Percentiles rank a stretch among this genome's conserved stretches.
These are phyloP conservation scores for Patella depressa DNA, from an alignment of 2,888 invertebrate genomes.

Conservation along the genomic window DNA sequence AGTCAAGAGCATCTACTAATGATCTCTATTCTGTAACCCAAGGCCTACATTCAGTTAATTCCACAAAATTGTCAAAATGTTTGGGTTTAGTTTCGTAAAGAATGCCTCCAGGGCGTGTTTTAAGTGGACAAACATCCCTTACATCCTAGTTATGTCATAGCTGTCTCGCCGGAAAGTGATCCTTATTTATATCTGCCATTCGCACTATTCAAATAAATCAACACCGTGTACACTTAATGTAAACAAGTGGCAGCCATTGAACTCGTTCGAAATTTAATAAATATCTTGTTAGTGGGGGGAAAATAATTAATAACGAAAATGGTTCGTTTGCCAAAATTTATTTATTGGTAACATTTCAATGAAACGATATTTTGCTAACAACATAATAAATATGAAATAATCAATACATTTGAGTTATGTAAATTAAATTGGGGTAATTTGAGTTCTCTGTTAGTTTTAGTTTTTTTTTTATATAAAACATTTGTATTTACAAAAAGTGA, in stretches of 20 bases:
- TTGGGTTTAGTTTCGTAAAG: neutral
- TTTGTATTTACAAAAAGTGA: too few relatives aligned
- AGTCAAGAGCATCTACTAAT: neutral
- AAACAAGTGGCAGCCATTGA: neutral
- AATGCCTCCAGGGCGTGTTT: neutral
- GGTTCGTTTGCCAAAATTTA: slow-evolving; percentile 1
- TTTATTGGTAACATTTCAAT: slow-evolving; percentile 10
- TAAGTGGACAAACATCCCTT: slow-evolving; percentile 6
- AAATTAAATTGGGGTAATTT: too few relatives aligned
- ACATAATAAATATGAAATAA: slow-evolving; percentile 4
- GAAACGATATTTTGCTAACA: neutral
- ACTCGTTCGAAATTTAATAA: neutral
- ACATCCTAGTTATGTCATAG: slow-evolving; percentile 4
- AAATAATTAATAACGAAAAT: neutral
- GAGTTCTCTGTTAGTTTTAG: too few relatives aligned
- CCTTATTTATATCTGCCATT: slow-evolving; percentile 10
- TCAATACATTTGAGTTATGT: too few relatives aligned
- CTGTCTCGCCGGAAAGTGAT: neutral
- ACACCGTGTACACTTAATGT: neutral
- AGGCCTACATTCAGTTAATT: neutral
- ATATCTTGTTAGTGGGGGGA: too few relatives aligned
- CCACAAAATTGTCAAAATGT: slow-evolving; percentile 4
- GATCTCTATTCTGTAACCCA: neutral
- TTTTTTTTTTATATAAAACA: too few relatives aligned
- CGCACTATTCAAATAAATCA: neutral